Percentiles rank a stretch among this genome's conserved stretches.
Conservation (phyloP, 2,113 vertebrate species). For the Gasterosteus aculeatus region DNA sequence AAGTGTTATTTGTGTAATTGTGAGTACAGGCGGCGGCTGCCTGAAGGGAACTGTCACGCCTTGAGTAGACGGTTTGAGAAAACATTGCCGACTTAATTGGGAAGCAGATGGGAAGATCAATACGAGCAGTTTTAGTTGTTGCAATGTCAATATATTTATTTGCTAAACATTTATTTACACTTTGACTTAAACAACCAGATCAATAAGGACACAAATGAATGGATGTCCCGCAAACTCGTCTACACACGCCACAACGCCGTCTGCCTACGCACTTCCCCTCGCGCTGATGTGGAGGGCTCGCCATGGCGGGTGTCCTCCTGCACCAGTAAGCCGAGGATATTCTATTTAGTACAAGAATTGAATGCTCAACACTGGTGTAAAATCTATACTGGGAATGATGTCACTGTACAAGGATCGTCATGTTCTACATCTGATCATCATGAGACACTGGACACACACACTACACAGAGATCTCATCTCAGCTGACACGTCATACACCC, state of each 20-base stretch:
- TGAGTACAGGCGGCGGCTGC: constrained; percentile 29
- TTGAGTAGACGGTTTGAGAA: constrained; percentile 25
- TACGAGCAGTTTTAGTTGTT: background rate
- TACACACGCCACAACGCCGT: no score
- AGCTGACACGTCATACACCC: no score
- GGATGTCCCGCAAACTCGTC: background rate
- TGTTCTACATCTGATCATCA: no score
- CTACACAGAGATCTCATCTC: no score
- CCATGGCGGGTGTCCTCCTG: no score
- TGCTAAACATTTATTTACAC: background rate
- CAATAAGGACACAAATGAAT: background rate
- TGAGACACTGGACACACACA: no score
- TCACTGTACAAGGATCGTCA: no score
- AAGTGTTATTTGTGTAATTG: constrained; percentile 32
- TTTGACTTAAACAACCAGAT: background rate
- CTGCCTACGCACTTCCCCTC: background rate
- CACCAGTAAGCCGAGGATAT: no score
- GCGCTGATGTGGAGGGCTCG: background rate
- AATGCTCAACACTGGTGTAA: no score
- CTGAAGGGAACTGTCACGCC: constrained; percentile 32
- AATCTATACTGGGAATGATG: no score
- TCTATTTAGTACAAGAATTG: no score
- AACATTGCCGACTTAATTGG: constrained; percentile 31
- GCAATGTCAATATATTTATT: background rate
- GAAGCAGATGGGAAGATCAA: constrained; percentile 21